These are phyloP conservation scores for Brachyistius frenatus DNA, from an alignment of 2,113 vertebrate species.

Conservation along the genomic window DNA sequence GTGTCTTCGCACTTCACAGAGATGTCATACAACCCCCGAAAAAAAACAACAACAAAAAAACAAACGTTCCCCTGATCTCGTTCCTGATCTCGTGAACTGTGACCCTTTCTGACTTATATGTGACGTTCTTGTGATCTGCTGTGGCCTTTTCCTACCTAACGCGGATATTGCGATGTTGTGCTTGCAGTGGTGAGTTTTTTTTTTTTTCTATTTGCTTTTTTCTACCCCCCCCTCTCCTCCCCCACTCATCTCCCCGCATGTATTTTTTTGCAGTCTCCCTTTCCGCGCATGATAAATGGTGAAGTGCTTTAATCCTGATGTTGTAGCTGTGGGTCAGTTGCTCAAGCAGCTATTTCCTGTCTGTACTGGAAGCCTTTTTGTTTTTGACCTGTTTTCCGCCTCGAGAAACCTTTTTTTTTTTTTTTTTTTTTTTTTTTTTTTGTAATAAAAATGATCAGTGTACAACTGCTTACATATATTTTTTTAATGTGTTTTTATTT, in stretches of 20 bases:
- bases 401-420: conserved; percentile 41
- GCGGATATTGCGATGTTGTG: conserved; percentile 66
- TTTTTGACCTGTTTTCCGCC: conserved; percentile 56
- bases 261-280: conserved; percentile 54
- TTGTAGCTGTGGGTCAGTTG: conserved; percentile 72
- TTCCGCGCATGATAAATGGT: conserved; percentile 76
- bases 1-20: conserved; percentile 73
- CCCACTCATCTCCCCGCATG: conserved; percentile 50
- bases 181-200: conserved; percentile 46
- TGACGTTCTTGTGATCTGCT: conserved; percentile 76
- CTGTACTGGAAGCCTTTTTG: conserved; percentile 56
- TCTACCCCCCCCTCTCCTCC: background rate
- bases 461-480: background rate
- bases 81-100: conserved; percentile 58
- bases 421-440: conserved; percentile 43
- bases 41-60: background rate
- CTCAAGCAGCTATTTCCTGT: conserved; percentile 69
- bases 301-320: conserved; percentile 70
- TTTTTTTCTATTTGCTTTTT: background rate
- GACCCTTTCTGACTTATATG: conserved; percentile 44
- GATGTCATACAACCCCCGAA: conserved; percentile 68
- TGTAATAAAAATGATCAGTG: conserved; percentile 72
- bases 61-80: conserved; percentile 9
- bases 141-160: conserved; percentile 76
- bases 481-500: conserved; percentile 62